Evolutionary conservation across 64 coral and sea anemone species (phyloP).

Genomic region (Porites australiensis): DNA sequence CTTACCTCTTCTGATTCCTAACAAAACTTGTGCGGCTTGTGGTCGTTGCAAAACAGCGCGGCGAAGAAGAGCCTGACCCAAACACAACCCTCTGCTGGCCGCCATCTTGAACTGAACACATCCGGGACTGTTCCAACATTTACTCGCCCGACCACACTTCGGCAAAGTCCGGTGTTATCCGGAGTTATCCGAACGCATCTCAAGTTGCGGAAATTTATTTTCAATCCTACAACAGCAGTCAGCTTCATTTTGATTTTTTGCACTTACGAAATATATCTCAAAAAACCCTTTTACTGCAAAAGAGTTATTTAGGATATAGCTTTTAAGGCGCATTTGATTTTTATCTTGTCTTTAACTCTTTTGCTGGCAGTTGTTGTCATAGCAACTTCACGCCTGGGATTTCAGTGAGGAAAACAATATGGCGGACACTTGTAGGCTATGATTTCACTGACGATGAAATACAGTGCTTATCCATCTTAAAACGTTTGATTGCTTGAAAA

Average conservation of each 20-base stretch:
- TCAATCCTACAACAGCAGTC: no score
- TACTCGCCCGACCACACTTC: not conserved
- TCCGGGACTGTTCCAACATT: not conserved
- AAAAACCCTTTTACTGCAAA: no score
- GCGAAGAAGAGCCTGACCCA: constrained; percentile 49
- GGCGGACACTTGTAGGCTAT: not conserved
- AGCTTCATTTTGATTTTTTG: no score
- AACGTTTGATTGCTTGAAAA: not conserved
- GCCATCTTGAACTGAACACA: constrained; percentile 22
- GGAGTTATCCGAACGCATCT: not conserved
- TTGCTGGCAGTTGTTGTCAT: not conserved
- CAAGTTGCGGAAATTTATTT: not conserved
- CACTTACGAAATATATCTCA: no score
- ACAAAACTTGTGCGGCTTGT: not conserved
- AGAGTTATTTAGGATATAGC: no score
- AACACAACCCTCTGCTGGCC: constrained; percentile 9
- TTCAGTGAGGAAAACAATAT: constrained; percentile 33
- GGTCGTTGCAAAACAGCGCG: constrained; percentile 7
- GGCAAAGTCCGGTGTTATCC: constrained; percentile 1
- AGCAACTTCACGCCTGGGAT: not conserved
- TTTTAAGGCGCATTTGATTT: not conserved
- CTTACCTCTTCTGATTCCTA: constrained; percentile 37
- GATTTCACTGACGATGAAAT: not conserved
- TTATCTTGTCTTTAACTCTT: not conserved
- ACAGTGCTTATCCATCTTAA: not conserved